Percentiles rank a stretch among this genome's conserved stretches.
phyloP scores from a whole-genome alignment of 2,797 vertebrate genomes.

The Macropus fuliginosus region DNA sequence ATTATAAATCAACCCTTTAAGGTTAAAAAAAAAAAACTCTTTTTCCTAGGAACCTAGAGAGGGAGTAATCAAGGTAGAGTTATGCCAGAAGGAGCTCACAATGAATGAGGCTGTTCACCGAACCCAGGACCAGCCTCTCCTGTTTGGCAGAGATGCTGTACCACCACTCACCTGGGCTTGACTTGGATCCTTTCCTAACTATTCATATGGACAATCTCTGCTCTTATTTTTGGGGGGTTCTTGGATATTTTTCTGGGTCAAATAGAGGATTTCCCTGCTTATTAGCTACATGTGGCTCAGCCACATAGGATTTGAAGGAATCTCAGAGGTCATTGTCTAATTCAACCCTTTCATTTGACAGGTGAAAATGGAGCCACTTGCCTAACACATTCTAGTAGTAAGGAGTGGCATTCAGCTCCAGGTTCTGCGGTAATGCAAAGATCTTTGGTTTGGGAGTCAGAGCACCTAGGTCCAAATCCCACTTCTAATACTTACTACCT shows the following conservation, averaged over 20 bases:
- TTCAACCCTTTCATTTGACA: background rate
- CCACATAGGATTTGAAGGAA: background rate
- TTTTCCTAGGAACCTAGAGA: background rate
- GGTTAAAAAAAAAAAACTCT: background rate
- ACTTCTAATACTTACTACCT: background rate
- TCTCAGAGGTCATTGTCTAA: background rate
- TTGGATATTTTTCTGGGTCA: background rate
- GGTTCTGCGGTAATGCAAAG: background rate
- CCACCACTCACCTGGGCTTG: background rate
- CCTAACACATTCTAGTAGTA: background rate
- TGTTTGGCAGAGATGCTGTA: background rate
- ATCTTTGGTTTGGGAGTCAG: background rate
- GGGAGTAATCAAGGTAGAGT: background rate
- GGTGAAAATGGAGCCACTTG: background rate
- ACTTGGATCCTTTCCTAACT: background rate
- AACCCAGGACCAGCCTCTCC: background rate
- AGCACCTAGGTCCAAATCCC: background rate
- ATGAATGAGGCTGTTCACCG: background rate
- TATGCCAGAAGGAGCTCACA: background rate
- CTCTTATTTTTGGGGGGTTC: background rate
- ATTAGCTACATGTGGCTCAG: background rate
- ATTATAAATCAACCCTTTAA: background rate
- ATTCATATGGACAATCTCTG: background rate
- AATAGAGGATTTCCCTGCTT: background rate
- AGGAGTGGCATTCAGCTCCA: background rate